Evolutionary conservation across 2,888 invertebrate species (phyloP).

Genomic region (Dicycla oo): DNA sequence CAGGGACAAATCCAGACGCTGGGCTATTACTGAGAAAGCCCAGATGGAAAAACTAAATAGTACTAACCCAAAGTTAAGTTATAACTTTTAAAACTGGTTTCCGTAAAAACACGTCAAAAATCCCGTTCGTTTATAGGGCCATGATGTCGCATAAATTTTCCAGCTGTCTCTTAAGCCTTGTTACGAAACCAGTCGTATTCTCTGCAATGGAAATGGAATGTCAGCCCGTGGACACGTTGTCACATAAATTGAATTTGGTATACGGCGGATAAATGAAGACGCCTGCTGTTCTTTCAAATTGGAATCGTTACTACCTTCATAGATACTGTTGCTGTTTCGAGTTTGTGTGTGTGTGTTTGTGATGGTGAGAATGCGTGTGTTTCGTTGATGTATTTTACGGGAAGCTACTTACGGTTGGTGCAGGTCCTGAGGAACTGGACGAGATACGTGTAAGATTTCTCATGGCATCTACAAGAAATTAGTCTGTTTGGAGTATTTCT

Average conservation of each 20-base stretch:
- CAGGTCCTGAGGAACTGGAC: neutral
- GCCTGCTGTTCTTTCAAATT: conserved; percentile 73
- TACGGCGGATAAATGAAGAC: conserved; percentile 75
- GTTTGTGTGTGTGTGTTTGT: neutral
- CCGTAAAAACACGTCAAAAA: neutral
- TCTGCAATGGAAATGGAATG: conserved; percentile 72
- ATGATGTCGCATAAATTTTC: neutral
- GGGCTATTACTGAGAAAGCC: no score
- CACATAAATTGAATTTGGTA: conserved; percentile 81
- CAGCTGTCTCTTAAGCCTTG: conserved; percentile 17
- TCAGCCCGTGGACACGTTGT: conserved; percentile 74
- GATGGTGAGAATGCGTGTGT: neutral
- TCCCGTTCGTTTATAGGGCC: neutral
- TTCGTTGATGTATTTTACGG: conserved; percentile 10
- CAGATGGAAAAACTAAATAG: no score
- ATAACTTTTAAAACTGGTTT: neutral
- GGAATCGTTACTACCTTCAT: conserved; percentile 69
- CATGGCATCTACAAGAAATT: neutral
- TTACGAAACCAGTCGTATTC: conserved; percentile 54
- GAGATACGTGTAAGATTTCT: neutral
- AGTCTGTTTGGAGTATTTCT: neutral
- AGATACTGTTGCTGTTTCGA: conserved; percentile 59
- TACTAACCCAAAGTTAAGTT: neutral
- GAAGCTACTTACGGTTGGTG: neutral
- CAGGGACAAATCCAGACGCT: no score